These are phyloP conservation scores for Montifringilla adamsi DNA, from an alignment of 2,113 vertebrate species.

Conservation along the genomic window DNA sequence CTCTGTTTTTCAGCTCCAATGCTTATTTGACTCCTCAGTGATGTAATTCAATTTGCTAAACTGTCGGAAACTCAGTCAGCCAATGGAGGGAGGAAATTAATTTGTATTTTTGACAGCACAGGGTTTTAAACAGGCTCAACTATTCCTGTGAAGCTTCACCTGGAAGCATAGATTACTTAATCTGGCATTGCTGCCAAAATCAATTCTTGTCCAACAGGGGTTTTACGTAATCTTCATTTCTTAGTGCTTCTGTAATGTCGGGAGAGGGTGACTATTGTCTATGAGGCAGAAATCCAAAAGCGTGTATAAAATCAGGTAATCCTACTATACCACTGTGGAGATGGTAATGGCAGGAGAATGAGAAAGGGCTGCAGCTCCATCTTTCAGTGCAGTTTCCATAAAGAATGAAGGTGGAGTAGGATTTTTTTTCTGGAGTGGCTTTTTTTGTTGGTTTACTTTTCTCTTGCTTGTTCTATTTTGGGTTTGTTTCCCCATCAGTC, in stretches of 20 bases:
- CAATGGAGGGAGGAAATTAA: not conserved
- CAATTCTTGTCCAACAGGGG: not conserved
- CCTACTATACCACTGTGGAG: not conserved
- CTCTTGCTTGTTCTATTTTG: not conserved
- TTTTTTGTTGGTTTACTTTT: not conserved
- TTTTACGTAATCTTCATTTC: not conserved
- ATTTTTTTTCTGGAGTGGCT: not conserved
- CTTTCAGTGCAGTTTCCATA: not conserved
- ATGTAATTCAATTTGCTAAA: not conserved
- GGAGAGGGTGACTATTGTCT: not conserved
- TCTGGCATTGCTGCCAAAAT: slow-evolving; percentile 26
- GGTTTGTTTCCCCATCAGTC: not conserved
- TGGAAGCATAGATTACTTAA: not conserved
- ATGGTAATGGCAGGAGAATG: not conserved
- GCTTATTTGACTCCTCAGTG: not conserved
- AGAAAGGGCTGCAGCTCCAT: not conserved
- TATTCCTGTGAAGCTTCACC: not conserved
- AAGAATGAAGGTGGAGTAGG: not conserved
- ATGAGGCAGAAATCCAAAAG: not conserved
- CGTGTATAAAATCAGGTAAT: not conserved
- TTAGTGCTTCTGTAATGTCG: not conserved
- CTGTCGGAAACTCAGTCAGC: not conserved
- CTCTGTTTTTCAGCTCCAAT: not conserved
- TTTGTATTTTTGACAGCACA: not conserved
- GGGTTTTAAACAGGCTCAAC: not conserved